A percentile compares a stretch with the other conserved stretches of the same genome.
phyloP scores from a whole-genome alignment of 2,797 vertebrate species.

The Protosalanx chinensis region DNA sequence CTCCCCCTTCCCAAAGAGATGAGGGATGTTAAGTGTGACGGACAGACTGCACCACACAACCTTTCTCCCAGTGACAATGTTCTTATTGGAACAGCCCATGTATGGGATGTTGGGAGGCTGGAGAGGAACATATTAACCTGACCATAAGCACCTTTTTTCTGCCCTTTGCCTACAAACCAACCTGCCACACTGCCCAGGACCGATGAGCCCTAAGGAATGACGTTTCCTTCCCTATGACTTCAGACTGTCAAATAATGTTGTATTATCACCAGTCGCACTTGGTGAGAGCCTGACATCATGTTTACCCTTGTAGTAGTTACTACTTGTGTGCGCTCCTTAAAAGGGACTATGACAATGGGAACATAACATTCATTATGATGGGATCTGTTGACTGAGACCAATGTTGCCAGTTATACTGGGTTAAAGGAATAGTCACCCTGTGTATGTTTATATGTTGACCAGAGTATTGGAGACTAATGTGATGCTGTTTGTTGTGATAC shows the following conservation, averaged over 20 bases:
- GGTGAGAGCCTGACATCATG: neutral
- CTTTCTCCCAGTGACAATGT: slow-evolving; percentile 4
- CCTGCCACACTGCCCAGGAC: neutral
- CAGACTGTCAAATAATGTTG: neutral
- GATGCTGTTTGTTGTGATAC: neutral
- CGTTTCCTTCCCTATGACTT: neutral
- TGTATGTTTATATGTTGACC: slow-evolving; percentile 2
- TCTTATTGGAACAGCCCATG: slow-evolving; percentile 26
- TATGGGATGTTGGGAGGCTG: slow-evolving; percentile 1
- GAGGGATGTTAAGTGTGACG: neutral
- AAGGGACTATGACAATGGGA: slow-evolving; percentile 21
- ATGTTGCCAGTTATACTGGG: slow-evolving; percentile 16
- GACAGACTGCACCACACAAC: slow-evolving; percentile 23
- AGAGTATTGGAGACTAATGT: neutral
- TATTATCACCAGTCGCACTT: neutral
- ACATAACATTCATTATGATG: slow-evolving; percentile 10
- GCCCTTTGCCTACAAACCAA: slow-evolving; percentile 1
- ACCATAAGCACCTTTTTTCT: neutral
- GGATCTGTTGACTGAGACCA: slow-evolving; percentile 19
- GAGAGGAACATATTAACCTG: neutral
- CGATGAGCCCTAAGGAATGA: neutral
- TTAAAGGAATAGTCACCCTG: slow-evolving; percentile 6
- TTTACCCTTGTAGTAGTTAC: slow-evolving; percentile 2
- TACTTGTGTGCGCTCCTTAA: neutral
- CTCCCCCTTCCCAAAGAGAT: slow-evolving; percentile 34